Percentiles rank a stretch among this genome's conserved stretches.
Evolutionary conservation across 2,888 invertebrate genomes (phyloP).

Genomic region (Drosophila prostipennis): DNA sequence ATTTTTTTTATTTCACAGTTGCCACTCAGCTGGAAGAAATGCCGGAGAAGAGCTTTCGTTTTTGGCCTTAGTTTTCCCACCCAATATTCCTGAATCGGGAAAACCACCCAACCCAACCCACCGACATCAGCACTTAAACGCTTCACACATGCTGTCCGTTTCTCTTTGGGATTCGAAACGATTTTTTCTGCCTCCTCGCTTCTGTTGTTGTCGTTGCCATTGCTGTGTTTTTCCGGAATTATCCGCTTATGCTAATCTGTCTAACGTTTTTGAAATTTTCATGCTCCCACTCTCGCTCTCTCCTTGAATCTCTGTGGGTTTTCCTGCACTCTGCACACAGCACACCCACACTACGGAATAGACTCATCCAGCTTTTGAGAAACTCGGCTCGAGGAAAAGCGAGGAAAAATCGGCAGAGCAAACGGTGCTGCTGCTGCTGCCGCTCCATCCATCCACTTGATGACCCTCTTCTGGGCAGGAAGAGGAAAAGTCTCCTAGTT

Average conservation of each 20-base stretch:
- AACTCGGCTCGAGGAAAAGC: constrained; percentile 21
- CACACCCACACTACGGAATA: constrained; percentile 42
- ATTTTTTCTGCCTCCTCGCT: constrained; percentile 15
- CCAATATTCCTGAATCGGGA: background rate
- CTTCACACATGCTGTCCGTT: constrained; percentile 58
- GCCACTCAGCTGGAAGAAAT: constrained; percentile 18
- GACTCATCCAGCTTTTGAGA: constrained; percentile 62
- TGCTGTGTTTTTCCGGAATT: constrained; percentile 54
- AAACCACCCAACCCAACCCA: background rate
- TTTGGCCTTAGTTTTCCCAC: constrained; percentile 26
- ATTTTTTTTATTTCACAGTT: constrained; percentile 14
- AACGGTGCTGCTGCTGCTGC: too few species aligned
- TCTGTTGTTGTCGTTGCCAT: constrained; percentile 31
- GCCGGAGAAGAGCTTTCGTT: constrained; percentile 16
- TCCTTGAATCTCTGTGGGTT: constrained; percentile 5
- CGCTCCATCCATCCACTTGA: constrained; percentile 54
- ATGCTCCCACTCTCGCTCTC: constrained; percentile 23
- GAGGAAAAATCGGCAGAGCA: constrained; percentile 30
- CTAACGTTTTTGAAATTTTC: constrained; percentile 63
- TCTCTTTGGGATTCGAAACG: constrained; percentile 17
- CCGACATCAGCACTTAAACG: constrained; percentile 58
- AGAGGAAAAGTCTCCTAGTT: constrained; percentile 36
- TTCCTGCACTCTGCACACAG: constrained; percentile 1
- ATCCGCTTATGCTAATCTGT: constrained; percentile 79
- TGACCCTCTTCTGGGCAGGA: constrained; percentile 50